Evolutionary conservation across 2,797 vertebrate genomes (phyloP).

Genomic region (Carapus acus): DNA sequence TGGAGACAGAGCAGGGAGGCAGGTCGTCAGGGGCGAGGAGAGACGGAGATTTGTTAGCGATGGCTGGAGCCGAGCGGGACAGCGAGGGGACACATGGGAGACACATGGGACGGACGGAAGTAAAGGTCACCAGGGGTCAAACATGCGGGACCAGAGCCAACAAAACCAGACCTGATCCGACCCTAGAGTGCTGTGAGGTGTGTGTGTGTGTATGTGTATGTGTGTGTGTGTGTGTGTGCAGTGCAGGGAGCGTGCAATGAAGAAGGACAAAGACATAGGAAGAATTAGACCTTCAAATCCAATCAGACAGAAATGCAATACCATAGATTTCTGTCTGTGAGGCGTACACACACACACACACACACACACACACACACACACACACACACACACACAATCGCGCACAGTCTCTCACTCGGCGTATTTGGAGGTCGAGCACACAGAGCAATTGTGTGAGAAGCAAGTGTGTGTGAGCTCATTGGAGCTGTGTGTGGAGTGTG

Average conservation of each 20-base stretch:
- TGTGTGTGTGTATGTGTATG: conserved; percentile 4
- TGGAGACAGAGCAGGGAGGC: conserved; percentile 8
- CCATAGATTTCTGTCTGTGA: neutral
- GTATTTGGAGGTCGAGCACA: no score
- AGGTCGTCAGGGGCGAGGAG: conserved; percentile 6
- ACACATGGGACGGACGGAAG: neutral
- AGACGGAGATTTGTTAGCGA: conserved; percentile 23
- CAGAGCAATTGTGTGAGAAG: no score
- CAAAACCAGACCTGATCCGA: neutral
- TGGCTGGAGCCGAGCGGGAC: conserved; percentile 8
- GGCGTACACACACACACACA: conserved; percentile 9
- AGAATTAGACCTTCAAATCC: neutral
- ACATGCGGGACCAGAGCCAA: neutral
- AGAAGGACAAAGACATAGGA: neutral
- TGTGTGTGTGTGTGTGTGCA: neutral
- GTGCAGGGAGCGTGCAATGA: neutral
- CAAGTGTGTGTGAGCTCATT: no score
- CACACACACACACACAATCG: conserved; percentile 4
- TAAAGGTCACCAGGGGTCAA: neutral
- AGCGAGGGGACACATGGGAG: neutral
- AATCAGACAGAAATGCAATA: neutral
- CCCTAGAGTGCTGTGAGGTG: no score
- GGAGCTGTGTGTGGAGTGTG: neutral
- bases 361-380: conserved; percentile 4
- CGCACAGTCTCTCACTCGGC: no score